Evolutionary conservation across 2,113 vertebrate species (phyloP), one percentile per base, ranked within the genome.

Genomic region (Naja naja): DNA sequence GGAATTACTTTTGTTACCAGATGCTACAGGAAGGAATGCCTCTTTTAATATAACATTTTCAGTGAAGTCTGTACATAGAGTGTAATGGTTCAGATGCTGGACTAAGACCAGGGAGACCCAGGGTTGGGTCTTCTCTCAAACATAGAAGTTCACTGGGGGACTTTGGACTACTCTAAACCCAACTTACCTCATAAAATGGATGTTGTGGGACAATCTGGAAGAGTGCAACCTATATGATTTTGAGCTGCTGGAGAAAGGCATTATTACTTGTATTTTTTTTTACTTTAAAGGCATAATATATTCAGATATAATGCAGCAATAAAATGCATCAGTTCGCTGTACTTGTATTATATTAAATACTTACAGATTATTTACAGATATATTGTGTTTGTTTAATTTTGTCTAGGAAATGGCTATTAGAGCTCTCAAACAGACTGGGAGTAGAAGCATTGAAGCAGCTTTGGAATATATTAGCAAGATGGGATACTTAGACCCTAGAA

Each of bases 381-480:
- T 89, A 23, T 81, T 92, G 23, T 89, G 4, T 47, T 3, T 90
- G 18, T 89, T 95, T 87, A 85, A 60, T 43, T 87, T 85, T 90
- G 4, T 39, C 54, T 97, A 99, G 99, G 99, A 99, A 97, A 99
- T 99, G 99, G 99, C 99, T 0, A 96, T 99, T 94, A 97, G 99
- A 69, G 99, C 99, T 0, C 97, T 99, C 94, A 99, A 99, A 97
- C 99, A 99, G 97, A 99, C 99, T 0, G 99, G 99, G 91, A 99
- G 99, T 96, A 98, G 99, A 95, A 99, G 99, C 94, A 99, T 99
- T 1, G 99, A 99, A 95, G 99, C 99, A 0, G 99, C 99, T 55
- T 96, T 99, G 93, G 99, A 99, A 81, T 99, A 98, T 95, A 99
- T 99, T 97, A 99, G 99, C 94, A 99, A 99, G 96, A 99, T 99